These are phyloP conservation scores for Scomber japonicus DNA, from an alignment of 2,113 vertebrate species.

Conservation along the genomic window DNA sequence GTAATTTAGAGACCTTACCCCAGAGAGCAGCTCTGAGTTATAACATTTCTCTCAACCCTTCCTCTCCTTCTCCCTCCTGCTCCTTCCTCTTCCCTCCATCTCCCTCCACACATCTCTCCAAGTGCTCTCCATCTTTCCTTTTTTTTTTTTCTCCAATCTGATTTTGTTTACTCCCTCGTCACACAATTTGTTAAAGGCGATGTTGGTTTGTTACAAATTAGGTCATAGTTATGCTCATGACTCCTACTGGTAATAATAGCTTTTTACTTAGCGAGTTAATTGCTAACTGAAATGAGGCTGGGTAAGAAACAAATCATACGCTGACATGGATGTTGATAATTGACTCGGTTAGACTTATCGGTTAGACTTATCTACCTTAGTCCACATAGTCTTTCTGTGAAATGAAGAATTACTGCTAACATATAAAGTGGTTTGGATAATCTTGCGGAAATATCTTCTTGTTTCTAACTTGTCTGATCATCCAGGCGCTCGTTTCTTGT, in stretches of 20 bases:
- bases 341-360: neutral
- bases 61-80: conserved; percentile 8
- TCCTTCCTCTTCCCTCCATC: conserved; percentile 7
- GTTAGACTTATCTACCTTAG: neutral
- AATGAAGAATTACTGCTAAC: neutral
- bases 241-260: neutral
- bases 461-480: too few species aligned
- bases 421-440: neutral
- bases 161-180: neutral
- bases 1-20: conserved; percentile 83
- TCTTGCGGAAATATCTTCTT: neutral
- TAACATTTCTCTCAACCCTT: conserved; percentile 69
- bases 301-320: neutral
- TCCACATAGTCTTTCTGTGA: neutral
- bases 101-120: conserved; percentile 3
- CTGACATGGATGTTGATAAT: neutral
- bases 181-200: neutral
- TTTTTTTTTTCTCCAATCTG: neutral
- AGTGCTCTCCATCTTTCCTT: conserved; percentile 17
- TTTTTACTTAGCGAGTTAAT: neutral
- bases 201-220: neutral
- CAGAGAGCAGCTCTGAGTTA: conserved; percentile 80
- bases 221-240: neutral
- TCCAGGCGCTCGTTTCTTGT: neutral
- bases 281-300: neutral